Conservation (phyloP, 2,113 vertebrate genomes). For the Acanthisitta chloris region DNA sequence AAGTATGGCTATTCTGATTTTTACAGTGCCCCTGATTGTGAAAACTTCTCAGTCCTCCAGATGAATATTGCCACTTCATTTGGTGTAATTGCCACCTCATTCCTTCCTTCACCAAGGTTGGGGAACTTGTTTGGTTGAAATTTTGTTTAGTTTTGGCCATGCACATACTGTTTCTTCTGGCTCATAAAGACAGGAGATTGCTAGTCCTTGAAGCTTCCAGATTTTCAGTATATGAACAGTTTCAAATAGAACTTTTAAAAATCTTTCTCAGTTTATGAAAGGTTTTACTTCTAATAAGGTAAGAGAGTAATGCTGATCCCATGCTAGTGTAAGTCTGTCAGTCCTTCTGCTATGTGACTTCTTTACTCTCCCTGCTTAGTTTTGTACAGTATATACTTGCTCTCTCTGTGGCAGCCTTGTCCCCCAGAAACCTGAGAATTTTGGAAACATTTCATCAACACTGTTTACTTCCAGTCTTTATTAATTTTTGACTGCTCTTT, state of each 20-base stretch:
- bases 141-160: not conserved
- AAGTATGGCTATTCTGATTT: not conserved
- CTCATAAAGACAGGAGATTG: accelerated
- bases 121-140: not conserved
- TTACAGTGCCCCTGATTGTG: not conserved
- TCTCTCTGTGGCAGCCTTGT: not conserved
- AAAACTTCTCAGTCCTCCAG: not conserved
- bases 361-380: not conserved
- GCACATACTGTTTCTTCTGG: not conserved
- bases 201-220: not conserved
- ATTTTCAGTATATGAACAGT: not conserved
- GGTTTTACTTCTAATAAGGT: not conserved
- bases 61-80: not conserved
- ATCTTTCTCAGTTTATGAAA: not conserved
- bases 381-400: not conserved
- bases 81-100: not conserved
- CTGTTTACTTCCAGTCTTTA: not conserved
- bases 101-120: not conserved
- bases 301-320: not conserved
- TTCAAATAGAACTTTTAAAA: not conserved
- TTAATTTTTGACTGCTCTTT: not conserved
- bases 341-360: not conserved
- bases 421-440: not conserved
- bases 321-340: not conserved
- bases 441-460: not conserved